These are phyloP conservation scores for Oxytorus armatus DNA, from an alignment of 2,888 invertebrate genomes.

Conservation along the genomic window DNA sequence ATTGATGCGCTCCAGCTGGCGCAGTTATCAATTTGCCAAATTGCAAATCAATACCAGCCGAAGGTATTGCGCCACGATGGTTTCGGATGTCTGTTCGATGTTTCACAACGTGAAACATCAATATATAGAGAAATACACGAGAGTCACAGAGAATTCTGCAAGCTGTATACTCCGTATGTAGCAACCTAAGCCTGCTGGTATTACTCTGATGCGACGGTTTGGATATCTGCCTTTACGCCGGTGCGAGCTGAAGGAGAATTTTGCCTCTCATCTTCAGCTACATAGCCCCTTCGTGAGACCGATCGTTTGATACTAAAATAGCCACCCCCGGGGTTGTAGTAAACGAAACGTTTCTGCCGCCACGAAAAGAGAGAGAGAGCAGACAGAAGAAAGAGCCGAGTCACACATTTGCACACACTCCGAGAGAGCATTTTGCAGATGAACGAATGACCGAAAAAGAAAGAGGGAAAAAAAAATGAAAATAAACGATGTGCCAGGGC, in stretches of 20 bases:
- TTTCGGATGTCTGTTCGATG: constrained; percentile 53
- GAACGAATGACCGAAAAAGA: neutral
- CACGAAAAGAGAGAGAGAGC: neutral
- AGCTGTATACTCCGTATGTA: neutral
- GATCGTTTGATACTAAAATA: constrained; percentile 58
- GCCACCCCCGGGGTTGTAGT: constrained; percentile 31
- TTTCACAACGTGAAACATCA: constrained; percentile 55
- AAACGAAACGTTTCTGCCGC: constrained; percentile 46
- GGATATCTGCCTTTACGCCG: constrained; percentile 33
- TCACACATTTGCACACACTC: neutral
- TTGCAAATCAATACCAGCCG: constrained; percentile 79
- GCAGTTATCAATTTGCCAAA: constrained; percentile 82
- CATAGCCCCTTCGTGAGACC: constrained; percentile 22
- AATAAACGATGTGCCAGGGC: constrained; percentile 36
- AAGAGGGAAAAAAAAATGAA: constrained; percentile 26
- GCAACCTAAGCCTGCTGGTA: constrained; percentile 24
- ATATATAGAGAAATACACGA: constrained; percentile 1
- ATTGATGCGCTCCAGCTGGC: constrained; percentile 71
- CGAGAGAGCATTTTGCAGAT: neutral
- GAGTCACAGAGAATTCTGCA: neutral
- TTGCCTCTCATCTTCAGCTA: constrained; percentile 48
- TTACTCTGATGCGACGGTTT: constrained; percentile 25
- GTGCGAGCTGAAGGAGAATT: constrained; percentile 26
- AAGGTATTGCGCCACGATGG: constrained; percentile 65
- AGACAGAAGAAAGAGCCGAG: neutral